phyloP scores from a whole-genome alignment of 2,888 invertebrate species.

The Macrophya alboannulata region DNA sequence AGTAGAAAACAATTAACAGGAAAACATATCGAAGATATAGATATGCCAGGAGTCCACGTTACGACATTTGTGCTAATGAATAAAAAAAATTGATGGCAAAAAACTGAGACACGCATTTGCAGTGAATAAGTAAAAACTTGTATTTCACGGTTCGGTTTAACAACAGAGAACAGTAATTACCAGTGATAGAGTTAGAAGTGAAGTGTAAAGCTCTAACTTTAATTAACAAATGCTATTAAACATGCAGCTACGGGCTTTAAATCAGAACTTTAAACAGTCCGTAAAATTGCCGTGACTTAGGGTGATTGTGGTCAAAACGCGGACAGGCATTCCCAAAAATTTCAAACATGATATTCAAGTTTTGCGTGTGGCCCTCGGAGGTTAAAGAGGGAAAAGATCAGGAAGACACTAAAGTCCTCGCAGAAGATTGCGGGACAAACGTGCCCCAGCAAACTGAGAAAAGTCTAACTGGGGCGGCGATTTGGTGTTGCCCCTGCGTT shows the following conservation, averaged over 20 bases:
- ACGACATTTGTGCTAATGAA: background rate
- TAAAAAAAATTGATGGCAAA: background rate
- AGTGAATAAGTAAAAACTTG: background rate
- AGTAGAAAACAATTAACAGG: background rate
- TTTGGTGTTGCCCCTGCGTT: slow-evolving; percentile 76
- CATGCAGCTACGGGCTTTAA: slow-evolving; percentile 9
- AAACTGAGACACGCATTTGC: background rate
- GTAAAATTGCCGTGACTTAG: slow-evolving; percentile 22
- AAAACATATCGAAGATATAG: background rate
- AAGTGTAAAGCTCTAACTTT: background rate
- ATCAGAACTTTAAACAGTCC: background rate
- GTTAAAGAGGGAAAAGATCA: slow-evolving; percentile 65
- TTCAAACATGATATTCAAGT: slow-evolving; percentile 74
- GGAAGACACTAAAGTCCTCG: slow-evolving; percentile 58
- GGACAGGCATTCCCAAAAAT: background rate
- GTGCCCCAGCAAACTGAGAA: slow-evolving; percentile 20
- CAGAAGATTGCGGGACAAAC: slow-evolving; percentile 41
- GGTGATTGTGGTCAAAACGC: slow-evolving; percentile 79
- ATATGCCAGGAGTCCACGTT: background rate
- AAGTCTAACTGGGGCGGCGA: slow-evolving; percentile 68
- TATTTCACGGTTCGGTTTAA: background rate
- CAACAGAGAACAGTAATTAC: background rate
- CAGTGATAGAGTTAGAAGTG: background rate
- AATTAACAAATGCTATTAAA: slow-evolving; percentile 4
- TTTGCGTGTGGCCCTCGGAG: slow-evolving; percentile 73